Evolutionary conservation across 1,140 invertebrate species (phyloP), one percentile per base, ranked within the genome.

Genomic region (Lanistes nyassanus): DNA sequence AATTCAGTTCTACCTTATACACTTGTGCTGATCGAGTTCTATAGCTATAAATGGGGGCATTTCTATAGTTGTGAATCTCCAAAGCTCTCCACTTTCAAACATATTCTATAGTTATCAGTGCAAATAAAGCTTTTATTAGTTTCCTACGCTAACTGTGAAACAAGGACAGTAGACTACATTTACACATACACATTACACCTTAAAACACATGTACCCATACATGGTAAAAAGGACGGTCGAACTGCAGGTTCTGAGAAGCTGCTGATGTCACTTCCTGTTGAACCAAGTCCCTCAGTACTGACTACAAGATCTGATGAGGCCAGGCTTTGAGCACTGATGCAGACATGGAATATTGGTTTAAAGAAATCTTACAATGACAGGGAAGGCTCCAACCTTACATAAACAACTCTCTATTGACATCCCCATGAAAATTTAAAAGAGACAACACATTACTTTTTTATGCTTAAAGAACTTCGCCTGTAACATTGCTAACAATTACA

Each of bases 241-340:
- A 69, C 67, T 9, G 42, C 42, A 13, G 77, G 77, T 65, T 85
- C 84, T 34, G 82, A 80, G 39, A 83, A 75, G 62, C 78, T 81
- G 23, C 79, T 79, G 56, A 72, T 76, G 53, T 69, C 67, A 69
- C 67, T 69, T 72, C 58, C 67, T 69, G 67, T 69, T 39, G 67
- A 69, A 1, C 84, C 84, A 11, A 85, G 74, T 56, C 84, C 84
- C 16, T 82, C 81, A n/a, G 84, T 85, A 69, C 83, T 84, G 3
- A 85, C 84, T 26, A 82, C 77, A 19, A 82, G 84, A 23, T 82
- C 84, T 11, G 84, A 80, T 0, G 83, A 81, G 1, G 70, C 67
- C 31, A 82, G 69, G 37, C 75, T 81, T 42, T 80, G 81, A 6
- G 74, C 77, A 79, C 84, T 84, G 64, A 29, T 77, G 79, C 9